These are phyloP conservation scores for Oryzaephilus surinamensis DNA, from an alignment of 1,140 invertebrate genomes.

Conservation along the genomic window DNA sequence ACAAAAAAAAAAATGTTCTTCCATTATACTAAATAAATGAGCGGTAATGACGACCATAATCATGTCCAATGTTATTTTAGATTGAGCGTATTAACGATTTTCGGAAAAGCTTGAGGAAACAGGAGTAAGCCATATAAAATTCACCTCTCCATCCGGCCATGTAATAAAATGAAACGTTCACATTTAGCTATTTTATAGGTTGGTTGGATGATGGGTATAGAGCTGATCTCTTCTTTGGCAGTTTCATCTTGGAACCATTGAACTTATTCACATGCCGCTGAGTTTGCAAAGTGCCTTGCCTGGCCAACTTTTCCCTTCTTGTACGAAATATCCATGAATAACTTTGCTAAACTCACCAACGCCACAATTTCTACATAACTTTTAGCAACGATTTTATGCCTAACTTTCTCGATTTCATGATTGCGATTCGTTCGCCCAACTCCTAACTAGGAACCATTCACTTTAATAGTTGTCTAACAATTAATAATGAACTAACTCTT, in stretches of 20 bases:
- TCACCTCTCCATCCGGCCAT: slow-evolving; percentile 18
- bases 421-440: too few relatives aligned
- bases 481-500: too few relatives aligned
- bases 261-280: slow-evolving; percentile 24
- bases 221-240: slow-evolving; percentile 14
- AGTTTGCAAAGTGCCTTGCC: slow-evolving; percentile 22
- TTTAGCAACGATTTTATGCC: too few relatives aligned
- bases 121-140: slow-evolving; percentile 15
- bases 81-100: slow-evolving; percentile 13
- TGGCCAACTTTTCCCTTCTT: slow-evolving; percentile 23
- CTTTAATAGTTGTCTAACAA: too few relatives aligned
- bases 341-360: slow-evolving; percentile 12
- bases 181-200: slow-evolving; percentile 23
- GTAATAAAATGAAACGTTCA: slow-evolving; percentile 22
- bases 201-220: slow-evolving; percentile 5
- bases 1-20: too few relatives aligned
- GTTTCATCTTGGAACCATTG: slow-evolving; percentile 13
- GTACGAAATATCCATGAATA: slow-evolving; percentile 23
- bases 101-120: slow-evolving; percentile 9
- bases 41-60: too few relatives aligned
- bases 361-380: slow-evolving; percentile 12
- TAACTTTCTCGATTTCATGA: too few relatives aligned
- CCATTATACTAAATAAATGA: too few relatives aligned
- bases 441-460: too few relatives aligned
- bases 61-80: too few relatives aligned